Evolutionary conservation across 2,113 vertebrate species (phyloP).

Genomic region (Pachyramphus minor): DNA sequence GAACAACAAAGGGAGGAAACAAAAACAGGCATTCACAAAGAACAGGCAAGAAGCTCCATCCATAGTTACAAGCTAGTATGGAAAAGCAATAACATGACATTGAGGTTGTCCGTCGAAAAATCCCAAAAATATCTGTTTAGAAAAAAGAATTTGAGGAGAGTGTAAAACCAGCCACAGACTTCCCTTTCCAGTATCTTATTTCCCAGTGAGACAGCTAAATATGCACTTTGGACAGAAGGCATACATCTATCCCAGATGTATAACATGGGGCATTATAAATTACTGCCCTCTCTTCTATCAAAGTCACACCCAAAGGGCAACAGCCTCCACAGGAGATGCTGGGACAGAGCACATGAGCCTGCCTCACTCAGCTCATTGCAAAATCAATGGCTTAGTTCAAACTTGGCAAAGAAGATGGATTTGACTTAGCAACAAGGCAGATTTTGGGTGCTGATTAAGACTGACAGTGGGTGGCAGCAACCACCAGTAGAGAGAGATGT

Average conservation of each 20-base stretch:
- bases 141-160: not conserved
- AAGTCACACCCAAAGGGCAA: not conserved
- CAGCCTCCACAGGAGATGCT: not conserved
- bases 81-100: not conserved
- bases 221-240: not conserved
- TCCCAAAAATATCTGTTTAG: not conserved
- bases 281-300: not conserved
- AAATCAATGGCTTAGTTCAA: not conserved
- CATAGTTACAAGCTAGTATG: not conserved
- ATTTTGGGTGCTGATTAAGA: not conserved
- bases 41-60: not conserved
- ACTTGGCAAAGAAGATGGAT: not conserved
- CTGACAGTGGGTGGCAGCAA: not conserved
- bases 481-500: not conserved
- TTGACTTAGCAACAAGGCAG: not conserved
- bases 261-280: not conserved
- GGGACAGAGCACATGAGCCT: not conserved
- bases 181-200: not conserved
- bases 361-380: not conserved
- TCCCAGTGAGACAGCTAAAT: not conserved
- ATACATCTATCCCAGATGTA: not conserved
- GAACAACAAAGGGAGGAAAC: not conserved
- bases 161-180: not conserved
- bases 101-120: not conserved
- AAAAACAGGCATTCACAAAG: not conserved